phyloP scores from a whole-genome alignment of 1,140 invertebrate species.

The Marisa cornuarietis region DNA sequence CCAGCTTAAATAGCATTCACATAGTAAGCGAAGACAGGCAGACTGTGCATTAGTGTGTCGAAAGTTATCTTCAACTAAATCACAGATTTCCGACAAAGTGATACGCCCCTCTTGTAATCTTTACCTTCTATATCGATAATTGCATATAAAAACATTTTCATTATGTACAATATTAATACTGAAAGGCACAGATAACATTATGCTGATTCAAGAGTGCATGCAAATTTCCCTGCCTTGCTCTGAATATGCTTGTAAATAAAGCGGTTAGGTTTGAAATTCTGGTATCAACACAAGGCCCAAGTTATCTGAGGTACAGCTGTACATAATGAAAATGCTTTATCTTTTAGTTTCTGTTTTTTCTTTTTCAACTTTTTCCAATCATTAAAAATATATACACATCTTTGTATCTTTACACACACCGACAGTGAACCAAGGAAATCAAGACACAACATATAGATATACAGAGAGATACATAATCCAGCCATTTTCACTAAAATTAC shows the following conservation, averaged over 20 bases:
- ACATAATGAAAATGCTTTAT: conserved; percentile 38
- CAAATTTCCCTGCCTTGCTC: neutral
- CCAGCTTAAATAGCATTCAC: too few species aligned
- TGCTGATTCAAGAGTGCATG: conserved; percentile 6
- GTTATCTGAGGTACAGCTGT: conserved; percentile 14
- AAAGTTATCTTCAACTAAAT: too few species aligned
- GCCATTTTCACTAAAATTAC: conserved; percentile 11
- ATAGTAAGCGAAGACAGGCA: too few species aligned
- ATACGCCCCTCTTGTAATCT: too few species aligned
- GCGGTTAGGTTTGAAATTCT: neutral
- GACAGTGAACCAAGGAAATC: conserved; percentile 1
- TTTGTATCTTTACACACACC: neutral
- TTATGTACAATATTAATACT: conserved; percentile 20
- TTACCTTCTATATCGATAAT: too few species aligned
- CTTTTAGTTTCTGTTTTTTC: conserved; percentile 1
- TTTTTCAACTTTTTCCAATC: neutral
- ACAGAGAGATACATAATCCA: conserved; percentile 6
- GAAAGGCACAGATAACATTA: conserved; percentile 2
- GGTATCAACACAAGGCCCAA: conserved; percentile 36
- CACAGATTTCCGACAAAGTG: too few species aligned
- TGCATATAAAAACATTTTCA: conserved; percentile 22
- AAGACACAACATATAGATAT: conserved; percentile 9
- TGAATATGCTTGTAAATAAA: neutral
- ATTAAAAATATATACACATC: conserved; percentile 3
- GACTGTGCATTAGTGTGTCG: too few species aligned